Evolutionary conservation across 2,888 invertebrate species (phyloP), one percentile per base, ranked within the genome.

Genomic region (Bedellia somnulentella): DNA sequence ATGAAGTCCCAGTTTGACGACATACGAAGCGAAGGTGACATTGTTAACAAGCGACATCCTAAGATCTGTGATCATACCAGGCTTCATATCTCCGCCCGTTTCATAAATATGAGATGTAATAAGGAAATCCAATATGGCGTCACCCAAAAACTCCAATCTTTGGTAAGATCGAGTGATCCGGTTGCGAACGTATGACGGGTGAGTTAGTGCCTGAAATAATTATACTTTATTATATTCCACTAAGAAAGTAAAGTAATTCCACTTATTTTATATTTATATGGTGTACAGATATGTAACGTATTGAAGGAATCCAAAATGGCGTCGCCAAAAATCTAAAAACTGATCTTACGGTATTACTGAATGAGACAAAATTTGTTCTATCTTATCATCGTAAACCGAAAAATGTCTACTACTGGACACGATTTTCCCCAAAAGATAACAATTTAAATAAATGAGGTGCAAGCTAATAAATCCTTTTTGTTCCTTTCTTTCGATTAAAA

Each of bases 21-120:
- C 83, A 30, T 95, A 80, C 14, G 91, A 87, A 0, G 93, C 97
- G 49, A 99, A 93, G 0, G 95, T 97, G 35, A 90, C 85, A 51
- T 99, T 99, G 56, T 99, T 98, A 2, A 99, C 98, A 2, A 99
- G 77, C 0, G 98, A 93, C 0, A 97, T 96, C 21, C 98, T 79
- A 35, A 98, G 57, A 64, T 98, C 97, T 0, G 97, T 97, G 33
- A 99, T 63, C 11, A 91, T 84, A 0, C 96, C 97, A 0, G 94
- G 93, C 33, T 80, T 81, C 49, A 90, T 73, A 14, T 73, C 46
- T 0, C 67, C 68, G 36, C 82, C 83, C 37, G 82, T 81, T 57
- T 95, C 93, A 52, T 82, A 97, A 30, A 99, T 87, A 51, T 93
- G 82, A 8, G 88, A 77, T 0, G 95, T 94, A 15, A 96, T 85